Evolutionary conservation across 2,797 vertebrate species (phyloP), one percentile per base, ranked within the genome.

Genomic region (Gymnoscopelus braueri): DNA sequence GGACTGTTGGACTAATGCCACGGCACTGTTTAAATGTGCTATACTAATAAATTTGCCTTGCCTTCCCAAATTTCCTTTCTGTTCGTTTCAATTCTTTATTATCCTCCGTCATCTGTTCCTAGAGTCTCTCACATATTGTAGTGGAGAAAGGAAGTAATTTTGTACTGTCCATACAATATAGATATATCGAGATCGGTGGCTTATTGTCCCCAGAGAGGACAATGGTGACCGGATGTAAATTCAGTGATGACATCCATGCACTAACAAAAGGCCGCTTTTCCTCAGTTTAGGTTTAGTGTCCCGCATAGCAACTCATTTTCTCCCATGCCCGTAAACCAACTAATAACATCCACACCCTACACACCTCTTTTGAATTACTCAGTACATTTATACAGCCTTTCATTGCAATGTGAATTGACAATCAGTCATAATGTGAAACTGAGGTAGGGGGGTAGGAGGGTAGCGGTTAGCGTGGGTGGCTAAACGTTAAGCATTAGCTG

Each of bases 361-460:
- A 76, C 55, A 13, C 58, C 78, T 62, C 35, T 66, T 67, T 35
- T 77, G 47, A 84, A 79, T 75, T 59, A 52, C 39, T 68, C 49
- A 47, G 54, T 60, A 70, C 69, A 76, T 81, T 77, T 68, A 68
- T 44, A 55, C 65, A 54, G 23, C 47, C 81, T 79, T 86, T 88
- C 77, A 87, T 87, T 84, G 73, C 63, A 64, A 66, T 75, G 71
- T 78, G 68, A 87, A 87, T 64, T 74, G 81, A 86, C 77, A 69
- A 75, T 5, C 15, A 78, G 71, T 64, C n/a, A 26, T 79, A 69
- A 66, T 53, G 75, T 77, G 80, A 80, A 77, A 44, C 12, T 9
- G 23, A 6, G 32, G 57, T 14, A 59, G 4, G 52, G 14, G 29
- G 8, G 48, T 19, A 19, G 5, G 14, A 52, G 50, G 61, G 51